Evolutionary conservation across 2,797 vertebrate species (phyloP).

Genomic region (Clarias laeviceps): DNA sequence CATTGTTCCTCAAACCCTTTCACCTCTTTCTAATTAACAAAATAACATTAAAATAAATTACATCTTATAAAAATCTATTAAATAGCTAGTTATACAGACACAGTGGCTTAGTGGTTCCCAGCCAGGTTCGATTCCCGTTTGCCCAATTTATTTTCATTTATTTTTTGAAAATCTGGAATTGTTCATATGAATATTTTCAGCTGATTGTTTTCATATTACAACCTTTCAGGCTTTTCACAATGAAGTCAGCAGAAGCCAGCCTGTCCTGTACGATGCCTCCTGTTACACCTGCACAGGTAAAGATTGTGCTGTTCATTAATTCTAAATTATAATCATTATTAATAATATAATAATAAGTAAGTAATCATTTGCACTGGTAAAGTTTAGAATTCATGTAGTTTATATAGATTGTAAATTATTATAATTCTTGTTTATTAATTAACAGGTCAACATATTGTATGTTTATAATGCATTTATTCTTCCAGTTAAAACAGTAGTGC

Average conservation of each 20-base stretch:
- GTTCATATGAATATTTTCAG: not conserved
- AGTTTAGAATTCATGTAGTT: not conserved
- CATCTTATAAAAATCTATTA: too few relatives aligned
- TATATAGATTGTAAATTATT: not conserved
- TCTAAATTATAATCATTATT: too few relatives aligned
- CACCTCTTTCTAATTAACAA: too few relatives aligned
- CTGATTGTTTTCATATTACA: not conserved
- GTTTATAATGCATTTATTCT: not conserved
- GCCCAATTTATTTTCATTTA: not conserved
- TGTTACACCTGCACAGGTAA: not conserved
- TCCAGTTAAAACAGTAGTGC: not conserved
- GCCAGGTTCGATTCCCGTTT: too few relatives aligned
- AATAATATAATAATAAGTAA: too few relatives aligned
- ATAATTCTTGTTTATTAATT: not conserved
- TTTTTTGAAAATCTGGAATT: not conserved
- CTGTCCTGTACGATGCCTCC: not conserved
- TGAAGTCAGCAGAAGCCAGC: not conserved
- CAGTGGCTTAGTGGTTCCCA: too few relatives aligned
- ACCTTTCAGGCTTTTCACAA: not conserved
- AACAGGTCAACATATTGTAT: not conserved
- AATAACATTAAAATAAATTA: too few relatives aligned
- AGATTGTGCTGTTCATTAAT: not conserved
- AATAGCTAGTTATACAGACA: too few relatives aligned
- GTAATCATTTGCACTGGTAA: not conserved
- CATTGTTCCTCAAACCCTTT: too few relatives aligned